These are phyloP conservation scores for Crypturellus tataupa DNA, from an alignment of 2,797 vertebrate genomes.

Conservation along the genomic window DNA sequence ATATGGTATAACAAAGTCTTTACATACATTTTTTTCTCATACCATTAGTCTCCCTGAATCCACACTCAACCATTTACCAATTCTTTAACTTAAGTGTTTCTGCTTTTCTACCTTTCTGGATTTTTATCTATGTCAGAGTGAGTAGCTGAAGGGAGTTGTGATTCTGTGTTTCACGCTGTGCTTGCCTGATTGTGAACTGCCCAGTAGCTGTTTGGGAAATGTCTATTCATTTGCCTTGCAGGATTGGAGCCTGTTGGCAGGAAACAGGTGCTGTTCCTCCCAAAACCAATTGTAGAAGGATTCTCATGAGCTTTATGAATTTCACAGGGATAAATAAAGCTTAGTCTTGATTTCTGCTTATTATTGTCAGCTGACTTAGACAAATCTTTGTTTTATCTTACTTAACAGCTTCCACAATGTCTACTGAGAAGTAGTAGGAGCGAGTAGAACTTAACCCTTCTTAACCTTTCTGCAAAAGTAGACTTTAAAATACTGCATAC, in stretches of 20 bases:
- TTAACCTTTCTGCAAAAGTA: background rate
- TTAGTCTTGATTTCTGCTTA: background rate
- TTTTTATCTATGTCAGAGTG: conserved; percentile 66
- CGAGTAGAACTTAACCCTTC: background rate
- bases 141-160: conserved; percentile 53
- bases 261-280: background rate
- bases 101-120: conserved; percentile 39
- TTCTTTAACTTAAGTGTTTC: conserved; percentile 20
- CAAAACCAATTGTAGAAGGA: background rate
- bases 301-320: background rate
- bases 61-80: background rate
- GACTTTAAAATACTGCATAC: background rate
- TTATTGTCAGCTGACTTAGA: background rate
- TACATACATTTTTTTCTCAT: background rate
- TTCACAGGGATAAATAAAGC: background rate
- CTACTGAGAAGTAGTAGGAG: background rate
- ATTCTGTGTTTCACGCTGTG: conserved; percentile 15
- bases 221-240: conserved; percentile 28
- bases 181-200: conserved; percentile 36
- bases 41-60: background rate
- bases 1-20: background rate
- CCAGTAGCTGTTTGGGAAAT: conserved; percentile 5
- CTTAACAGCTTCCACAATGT: background rate
- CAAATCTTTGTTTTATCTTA: background rate
- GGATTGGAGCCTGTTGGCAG: background rate